Evolutionary conservation across 2,113 vertebrate species (phyloP).

Genomic region (Leucoraja erinaceus): DNA sequence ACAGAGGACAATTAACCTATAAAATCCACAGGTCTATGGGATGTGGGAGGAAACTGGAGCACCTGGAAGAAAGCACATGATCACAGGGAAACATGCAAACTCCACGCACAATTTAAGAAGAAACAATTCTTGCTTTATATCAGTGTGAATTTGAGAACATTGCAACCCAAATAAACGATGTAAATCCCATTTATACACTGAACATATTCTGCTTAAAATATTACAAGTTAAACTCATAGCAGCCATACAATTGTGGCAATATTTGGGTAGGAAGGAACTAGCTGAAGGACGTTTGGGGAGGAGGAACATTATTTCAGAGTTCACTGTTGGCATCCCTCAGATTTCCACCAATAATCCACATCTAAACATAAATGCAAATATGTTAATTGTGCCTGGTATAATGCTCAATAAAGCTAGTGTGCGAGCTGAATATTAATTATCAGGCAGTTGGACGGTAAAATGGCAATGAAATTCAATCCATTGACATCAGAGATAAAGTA

Average conservation of each 20-base stretch:
- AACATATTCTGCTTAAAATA: neutral
- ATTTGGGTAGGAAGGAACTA: neutral
- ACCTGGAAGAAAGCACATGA: too few relatives aligned
- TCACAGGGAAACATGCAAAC: too few relatives aligned
- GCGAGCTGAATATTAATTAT: neutral
- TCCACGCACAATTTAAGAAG: neutral
- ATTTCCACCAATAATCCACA: neutral
- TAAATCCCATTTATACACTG: neutral
- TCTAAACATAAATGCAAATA: neutral
- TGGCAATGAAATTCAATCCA: too few relatives aligned
- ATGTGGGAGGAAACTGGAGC: too few relatives aligned
- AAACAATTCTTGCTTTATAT: neutral
- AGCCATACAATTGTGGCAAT: neutral
- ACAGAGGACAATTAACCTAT: too few relatives aligned
- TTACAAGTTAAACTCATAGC: neutral
- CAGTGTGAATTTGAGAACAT: neutral
- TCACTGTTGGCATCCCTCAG: neutral
- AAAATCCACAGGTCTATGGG: too few relatives aligned
- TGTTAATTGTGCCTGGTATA: neutral
- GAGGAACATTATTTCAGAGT: too few relatives aligned
- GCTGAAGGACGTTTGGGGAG: neutral
- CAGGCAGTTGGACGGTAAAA: too few relatives aligned
- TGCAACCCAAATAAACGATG: neutral
- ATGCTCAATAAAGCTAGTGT: neutral
- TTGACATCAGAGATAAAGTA: too few relatives aligned